Base-by-base conservation (phyloP, 2,888 invertebrate genomes). In the Microplitis manilae region DNA sequence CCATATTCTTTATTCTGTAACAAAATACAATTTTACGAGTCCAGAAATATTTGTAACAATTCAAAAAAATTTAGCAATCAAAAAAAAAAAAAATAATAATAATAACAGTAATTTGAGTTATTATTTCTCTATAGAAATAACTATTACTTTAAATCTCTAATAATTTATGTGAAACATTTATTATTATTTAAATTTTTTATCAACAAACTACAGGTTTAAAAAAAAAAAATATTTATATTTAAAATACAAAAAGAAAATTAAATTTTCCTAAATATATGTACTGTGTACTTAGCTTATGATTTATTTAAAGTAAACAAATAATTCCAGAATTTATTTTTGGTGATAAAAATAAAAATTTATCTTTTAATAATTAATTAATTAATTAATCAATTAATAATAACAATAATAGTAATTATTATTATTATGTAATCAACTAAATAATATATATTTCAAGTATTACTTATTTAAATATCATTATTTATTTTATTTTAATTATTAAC, bases 401-500 rank as follows among this genome's bases (percentile, higher is more conserved):
- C 2, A 50, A 50, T 9, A 13, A 50, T 50, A 50, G 13, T 50
- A 4, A 50, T 50, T 50, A 50, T 50, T 13, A 50, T 50, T 9
- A 50, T 50, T 50, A 50, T 50, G 13, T 50, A 50, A 50, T 13
- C 50, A 50, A 50, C 50, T 50, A 50, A 50, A 50, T 50, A 50
- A 50, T 50, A 50, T 50, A 50, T 50, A 50, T 50, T 50, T 50
- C 8, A 50, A 50, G 50, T 50, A 13, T 50, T 13, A 50, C 13
- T 50, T 50, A 50, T 50, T 50, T 50, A 50, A 62, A 62, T 15
- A 17, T 17, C 15, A 15, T 20, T 20, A 7, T 62, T 62, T n/a
- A 13, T 62, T 17, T 62, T 62, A 62, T 62, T 17, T 62, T 20
- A 62, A 62, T 62, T 17, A 17, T 62, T 62, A 62, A 17, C 20